Percentiles rank a stretch among this genome's conserved stretches.
phyloP scores from a whole-genome alignment of 2,797 vertebrate species.

The Poeciliopsis paucimaculata region DNA sequence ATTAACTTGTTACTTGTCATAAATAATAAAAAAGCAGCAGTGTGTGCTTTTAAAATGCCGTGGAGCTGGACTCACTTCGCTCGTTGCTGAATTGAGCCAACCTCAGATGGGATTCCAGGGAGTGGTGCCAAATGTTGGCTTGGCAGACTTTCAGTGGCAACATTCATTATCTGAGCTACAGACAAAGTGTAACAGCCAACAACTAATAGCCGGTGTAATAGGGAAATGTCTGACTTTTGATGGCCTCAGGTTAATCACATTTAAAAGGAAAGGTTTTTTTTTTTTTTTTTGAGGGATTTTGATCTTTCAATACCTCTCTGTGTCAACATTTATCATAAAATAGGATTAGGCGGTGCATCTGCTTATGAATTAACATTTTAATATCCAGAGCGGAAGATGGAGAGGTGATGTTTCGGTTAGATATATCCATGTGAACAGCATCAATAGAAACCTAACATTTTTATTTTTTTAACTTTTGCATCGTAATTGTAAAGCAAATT shows the following conservation, averaged over 20 bases:
- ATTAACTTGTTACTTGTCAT: neutral
- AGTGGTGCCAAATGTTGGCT: conserved; percentile 47
- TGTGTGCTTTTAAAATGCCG: conserved; percentile 12
- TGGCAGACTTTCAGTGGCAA: conserved; percentile 38
- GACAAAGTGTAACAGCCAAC: conserved; percentile 26
- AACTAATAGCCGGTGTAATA: conserved; percentile 9
- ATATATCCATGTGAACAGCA: neutral
- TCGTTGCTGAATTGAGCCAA: conserved; percentile 17
- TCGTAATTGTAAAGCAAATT: neutral
- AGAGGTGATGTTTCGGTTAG: neutral
- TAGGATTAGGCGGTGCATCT: neutral
- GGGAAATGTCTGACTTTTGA: conserved; percentile 13
- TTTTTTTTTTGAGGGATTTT: conserved; percentile 3
- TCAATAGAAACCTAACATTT: neutral
- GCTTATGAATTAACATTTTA: conserved; percentile 2
- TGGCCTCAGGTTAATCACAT: neutral
- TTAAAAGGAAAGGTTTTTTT: neutral
- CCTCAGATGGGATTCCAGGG: conserved; percentile 33
- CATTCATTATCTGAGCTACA: conserved; percentile 40
- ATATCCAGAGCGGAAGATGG: neutral
- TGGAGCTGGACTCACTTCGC: conserved; percentile 22
- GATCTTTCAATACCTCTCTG: too few species aligned
- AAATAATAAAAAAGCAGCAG: neutral
- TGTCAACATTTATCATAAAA: conserved; percentile 4
- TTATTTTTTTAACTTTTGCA: neutral